Evolutionary conservation across 92 coral and sea anemone species (phyloP), one percentile per base, ranked within the genome.

Genomic region (Phymanthus crucifer): DNA sequence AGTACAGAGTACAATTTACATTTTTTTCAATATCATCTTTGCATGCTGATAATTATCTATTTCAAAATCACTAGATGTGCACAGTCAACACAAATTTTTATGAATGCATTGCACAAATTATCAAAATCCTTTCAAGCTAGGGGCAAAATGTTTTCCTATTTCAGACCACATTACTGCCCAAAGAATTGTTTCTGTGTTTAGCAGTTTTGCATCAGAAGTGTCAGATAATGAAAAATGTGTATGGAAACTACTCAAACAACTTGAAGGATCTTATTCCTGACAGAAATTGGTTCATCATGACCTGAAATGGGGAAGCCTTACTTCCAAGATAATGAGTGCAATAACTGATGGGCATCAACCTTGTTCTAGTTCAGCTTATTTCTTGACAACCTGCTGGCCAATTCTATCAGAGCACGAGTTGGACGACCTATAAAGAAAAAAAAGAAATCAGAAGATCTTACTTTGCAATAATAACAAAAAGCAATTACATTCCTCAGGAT

Each of bases 361-460:
- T 61, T 26, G 2, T 54, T 47, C 57, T 73, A 74, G 23, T 74
- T 66, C 50, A 74, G 24, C 32, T 74, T 48, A 17, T 48, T 21
- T 31, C 71, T 57, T 23, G 89, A 72, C 40, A 93, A 66, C 34
- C 83, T 69, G 45, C 87, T 71, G 27, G 92, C 94, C 3, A 93
- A 71, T 38, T 93, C 90, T 61, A 93, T 94, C 38, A 93, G 83
- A 13, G 94, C 93, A 64, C 97, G 87, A 3, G 97, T 93, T 69
- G 97, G 97, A n/a, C 97, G 89, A 5, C 97, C 97, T 93, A 70
- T 13, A 66, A 78, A 47, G 36, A 54, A 75, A 75, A 40, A 27
- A 1, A 1, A 40, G 1, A 19, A 37, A 37, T 2, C 12, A 34
- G 70, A 37, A n/a, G n/a, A n/a, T n/a, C n/a, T n/a, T 11, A 24